These are phyloP conservation scores for Drosophila parabipectinata DNA, from an alignment of 1,140 invertebrate species.

Conservation along the genomic window DNA sequence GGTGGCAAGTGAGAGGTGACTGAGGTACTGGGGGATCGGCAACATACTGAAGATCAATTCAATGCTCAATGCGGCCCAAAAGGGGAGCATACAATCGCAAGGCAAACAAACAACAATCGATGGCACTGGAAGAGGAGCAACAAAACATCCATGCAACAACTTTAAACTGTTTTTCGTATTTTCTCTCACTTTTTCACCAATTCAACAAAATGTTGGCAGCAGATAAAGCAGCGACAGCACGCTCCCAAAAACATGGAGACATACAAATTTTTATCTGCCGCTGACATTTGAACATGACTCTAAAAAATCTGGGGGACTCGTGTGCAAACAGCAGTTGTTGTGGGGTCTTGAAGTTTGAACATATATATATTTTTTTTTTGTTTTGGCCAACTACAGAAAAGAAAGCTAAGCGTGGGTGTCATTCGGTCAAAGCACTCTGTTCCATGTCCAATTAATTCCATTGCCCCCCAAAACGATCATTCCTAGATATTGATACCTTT, in stretches of 20 bases:
- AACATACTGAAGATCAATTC: conserved; percentile 41
- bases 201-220: conserved; percentile 32
- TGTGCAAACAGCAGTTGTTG: conserved; percentile 51
- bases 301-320: conserved; percentile 20
- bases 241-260: conserved; percentile 68
- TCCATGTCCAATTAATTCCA: conserved; percentile 34
- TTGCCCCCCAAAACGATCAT: conserved; percentile 19
- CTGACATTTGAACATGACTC: conserved; percentile 77
- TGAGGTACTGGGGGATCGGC: conserved; percentile 8
- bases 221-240: conserved; percentile 55
- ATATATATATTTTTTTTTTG: conserved; percentile 13
- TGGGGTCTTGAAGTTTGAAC: conserved; percentile 7
- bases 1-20: conserved; percentile 52
- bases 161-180: conserved; percentile 29
- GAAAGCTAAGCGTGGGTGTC: conserved; percentile 69
- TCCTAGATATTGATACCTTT: conserved; percentile 19
- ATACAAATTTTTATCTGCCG: conserved; percentile 71
- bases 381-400: conserved; percentile 52
- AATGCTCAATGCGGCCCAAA: conserved; percentile 39
- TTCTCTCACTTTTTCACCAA: conserved; percentile 20
- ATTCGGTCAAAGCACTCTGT: conserved; percentile 71
- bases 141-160: conserved; percentile 33
- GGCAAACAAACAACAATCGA: conserved; percentile 60
- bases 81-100: conserved; percentile 53
- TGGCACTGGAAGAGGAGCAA: conserved; percentile 57